Evolutionary conservation across 1,140 invertebrate genomes (phyloP).

Genomic region (Camponotus vicinus): DNA sequence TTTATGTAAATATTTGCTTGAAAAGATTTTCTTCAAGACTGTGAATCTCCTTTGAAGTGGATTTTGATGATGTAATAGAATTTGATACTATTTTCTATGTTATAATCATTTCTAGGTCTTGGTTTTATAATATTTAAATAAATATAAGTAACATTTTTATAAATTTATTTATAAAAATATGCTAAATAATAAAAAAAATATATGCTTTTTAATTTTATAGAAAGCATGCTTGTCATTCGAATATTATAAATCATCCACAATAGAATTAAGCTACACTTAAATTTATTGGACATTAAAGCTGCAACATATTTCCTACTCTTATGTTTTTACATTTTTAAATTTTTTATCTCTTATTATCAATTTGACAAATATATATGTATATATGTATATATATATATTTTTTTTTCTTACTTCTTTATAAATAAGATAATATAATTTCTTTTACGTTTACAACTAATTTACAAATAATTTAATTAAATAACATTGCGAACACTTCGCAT

Average conservation of each 20-base stretch:
- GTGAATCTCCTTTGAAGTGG: background rate
- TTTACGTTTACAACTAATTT: background rate
- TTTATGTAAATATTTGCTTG: slow-evolving; percentile 26
- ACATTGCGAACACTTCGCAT: background rate
- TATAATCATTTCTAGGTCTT: background rate
- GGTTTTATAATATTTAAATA: background rate
- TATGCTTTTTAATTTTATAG: background rate
- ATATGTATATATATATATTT: no score
- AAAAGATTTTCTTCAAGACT: background rate
- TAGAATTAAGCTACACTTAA: background rate
- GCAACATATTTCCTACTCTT: background rate
- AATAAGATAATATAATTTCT: background rate
- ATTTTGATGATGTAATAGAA: background rate
- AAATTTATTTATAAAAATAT: background rate
- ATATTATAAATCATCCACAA: background rate
- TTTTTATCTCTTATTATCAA: background rate
- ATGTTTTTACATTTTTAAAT: background rate
- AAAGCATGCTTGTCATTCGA: background rate
- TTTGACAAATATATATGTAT: background rate
- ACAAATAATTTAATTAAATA: background rate
- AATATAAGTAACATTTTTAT: background rate
- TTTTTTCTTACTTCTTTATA: background rate
- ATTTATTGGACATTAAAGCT: background rate
- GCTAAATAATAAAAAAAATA: background rate
- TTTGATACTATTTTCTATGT: background rate